Base-by-base conservation (phyloP, 2,888 invertebrate species). In the Drymonia ruficornis region DNA sequence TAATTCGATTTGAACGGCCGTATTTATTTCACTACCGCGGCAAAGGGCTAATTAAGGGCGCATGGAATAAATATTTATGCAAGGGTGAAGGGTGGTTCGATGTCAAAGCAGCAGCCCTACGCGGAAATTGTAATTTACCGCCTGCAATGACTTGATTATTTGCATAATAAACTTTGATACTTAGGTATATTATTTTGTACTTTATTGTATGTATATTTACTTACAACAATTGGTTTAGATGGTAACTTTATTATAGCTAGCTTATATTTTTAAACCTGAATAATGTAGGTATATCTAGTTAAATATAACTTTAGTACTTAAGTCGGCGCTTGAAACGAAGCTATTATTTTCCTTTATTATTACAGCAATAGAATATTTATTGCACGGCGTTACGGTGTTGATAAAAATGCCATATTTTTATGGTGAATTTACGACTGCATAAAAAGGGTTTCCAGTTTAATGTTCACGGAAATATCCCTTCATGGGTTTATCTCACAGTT, bases 311-410 rank as follows among this genome's bases (percentile, higher is more conserved):
- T 11, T 11, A 31, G 8, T 5, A 7, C 28, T 28, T 1, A 7
- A 8, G 28, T 2, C 11, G 9, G 11, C 12, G 8, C 34, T 36
- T 36, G 34, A 47, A 54, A 48, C 15, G 11, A 15, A 38, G 61
- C 58, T 69, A 65, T 65, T 65, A 65, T 62, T 69, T 55, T 53
- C 45, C 28, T 12, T 28, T 45, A 28, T 45, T 45, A 28, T 2
- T 23, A 28, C 28, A 28, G 45, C 15, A n/a, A 45, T 28, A 45
- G 28, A 45, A 45, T 45, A 28, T 45, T 45, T 28, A 45, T 28
- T 6, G 28, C 23, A 6, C 4, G n/a, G 28, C n/a, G 28, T 6
- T 6, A 2, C 16, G 8, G 28, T 28, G n/a, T 23, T 45, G 45
- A 45, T 45, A 45, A 45, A 45, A 45, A 45, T 23, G 4, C 19